Conservation (phyloP, 1,140 invertebrate genomes). For the Aphidius ervi region DNA sequence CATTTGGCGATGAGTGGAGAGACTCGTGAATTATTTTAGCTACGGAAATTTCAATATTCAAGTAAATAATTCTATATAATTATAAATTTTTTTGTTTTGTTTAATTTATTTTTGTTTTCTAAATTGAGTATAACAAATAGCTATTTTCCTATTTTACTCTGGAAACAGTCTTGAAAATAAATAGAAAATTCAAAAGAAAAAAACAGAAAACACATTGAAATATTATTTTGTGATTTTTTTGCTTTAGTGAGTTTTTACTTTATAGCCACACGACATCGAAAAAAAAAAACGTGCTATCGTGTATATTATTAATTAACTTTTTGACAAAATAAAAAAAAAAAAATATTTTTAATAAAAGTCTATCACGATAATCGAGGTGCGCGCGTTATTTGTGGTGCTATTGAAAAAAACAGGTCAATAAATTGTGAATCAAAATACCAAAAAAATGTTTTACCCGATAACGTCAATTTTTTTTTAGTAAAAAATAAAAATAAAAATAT, state of each 20-base stretch:
- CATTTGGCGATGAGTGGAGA: no score
- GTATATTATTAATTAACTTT: conserved; percentile 27
- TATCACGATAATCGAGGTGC: conserved; percentile 31
- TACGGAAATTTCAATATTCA: no score
- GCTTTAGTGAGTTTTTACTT: conserved; percentile 35
- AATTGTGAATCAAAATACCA: conserved; percentile 50
- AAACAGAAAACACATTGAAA: conserved; percentile 19
- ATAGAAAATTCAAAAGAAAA: conserved; percentile 5
- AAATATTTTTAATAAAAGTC: conserved; percentile 26
- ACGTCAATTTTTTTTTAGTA: conserved; percentile 20
- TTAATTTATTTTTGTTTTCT: no score
- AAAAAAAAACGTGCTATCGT: conserved; percentile 43
- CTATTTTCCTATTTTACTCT: no score
- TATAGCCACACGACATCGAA: conserved; percentile 53
- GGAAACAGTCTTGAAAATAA: neutral
- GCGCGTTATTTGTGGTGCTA: conserved; percentile 46
- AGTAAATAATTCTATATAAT: no score
- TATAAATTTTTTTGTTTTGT: no score
- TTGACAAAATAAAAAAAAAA: neutral
- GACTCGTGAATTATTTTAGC: no score
- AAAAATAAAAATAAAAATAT: conserved; percentile 14
- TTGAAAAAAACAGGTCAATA: conserved; percentile 41
- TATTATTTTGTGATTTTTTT: conserved; percentile 21
- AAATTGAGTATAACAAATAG: no score
- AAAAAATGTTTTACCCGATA: conserved; percentile 36